Conservation (phyloP, 2,888 invertebrate genomes). For the Andrena fulva region DNA sequence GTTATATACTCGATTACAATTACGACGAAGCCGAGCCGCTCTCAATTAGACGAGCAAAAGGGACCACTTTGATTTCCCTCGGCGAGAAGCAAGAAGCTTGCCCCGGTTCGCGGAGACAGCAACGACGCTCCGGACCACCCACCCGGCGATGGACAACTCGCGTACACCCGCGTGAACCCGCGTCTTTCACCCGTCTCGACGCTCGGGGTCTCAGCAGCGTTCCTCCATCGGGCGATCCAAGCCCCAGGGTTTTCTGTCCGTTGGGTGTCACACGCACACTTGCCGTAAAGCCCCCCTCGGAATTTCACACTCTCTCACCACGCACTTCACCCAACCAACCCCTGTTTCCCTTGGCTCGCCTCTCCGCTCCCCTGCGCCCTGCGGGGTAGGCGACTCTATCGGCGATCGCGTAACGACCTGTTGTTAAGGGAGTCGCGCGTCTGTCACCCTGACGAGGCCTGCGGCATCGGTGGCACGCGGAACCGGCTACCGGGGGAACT, state of each 20-base stretch:
- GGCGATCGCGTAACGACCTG: slow-evolving; percentile 21
- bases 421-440: slow-evolving; percentile 21
- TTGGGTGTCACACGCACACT: slow-evolving; percentile 23
- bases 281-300: neutral
- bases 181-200: slow-evolving; percentile 13
- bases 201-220: slow-evolving; percentile 29
- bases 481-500: slow-evolving; percentile 76
- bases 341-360: neutral
- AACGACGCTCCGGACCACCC: neutral
- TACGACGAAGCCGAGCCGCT: too few species aligned
- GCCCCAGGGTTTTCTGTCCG: neutral
- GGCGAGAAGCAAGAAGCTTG: too few species aligned
- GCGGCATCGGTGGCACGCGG: slow-evolving; percentile 52
- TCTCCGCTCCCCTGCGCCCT: neutral
- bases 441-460: slow-evolving; percentile 38
- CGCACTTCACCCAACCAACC: slow-evolving; percentile 13
- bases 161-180: slow-evolving; percentile 20
- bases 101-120: neutral
- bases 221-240: slow-evolving; percentile 16
- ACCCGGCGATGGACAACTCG: neutral
- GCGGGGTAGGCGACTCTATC: neutral
- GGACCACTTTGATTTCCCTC: too few species aligned
- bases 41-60: too few species aligned
- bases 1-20: too few species aligned
- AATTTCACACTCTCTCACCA: slow-evolving; percentile 17